Percentiles rank a stretch among this genome's conserved stretches.
Conservation (phyloP, 2,113 vertebrate genomes). For the Gallinago media region DNA sequence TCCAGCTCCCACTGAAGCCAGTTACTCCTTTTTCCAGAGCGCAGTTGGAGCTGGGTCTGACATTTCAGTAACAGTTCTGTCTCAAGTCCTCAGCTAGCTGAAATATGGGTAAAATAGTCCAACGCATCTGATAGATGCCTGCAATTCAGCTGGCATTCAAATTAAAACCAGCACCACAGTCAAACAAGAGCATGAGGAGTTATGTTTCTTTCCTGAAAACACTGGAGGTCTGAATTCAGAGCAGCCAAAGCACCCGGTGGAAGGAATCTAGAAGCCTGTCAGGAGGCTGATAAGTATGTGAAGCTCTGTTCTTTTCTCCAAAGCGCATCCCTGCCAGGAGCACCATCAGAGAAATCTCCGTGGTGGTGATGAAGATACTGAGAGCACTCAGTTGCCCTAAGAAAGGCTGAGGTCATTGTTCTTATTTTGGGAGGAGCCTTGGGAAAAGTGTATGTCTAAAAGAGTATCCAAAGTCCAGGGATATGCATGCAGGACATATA, state of each 20-base stretch:
- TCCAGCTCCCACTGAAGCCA: conserved; percentile 41
- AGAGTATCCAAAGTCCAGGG: neutral
- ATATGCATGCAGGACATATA: neutral
- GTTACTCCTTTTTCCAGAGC: conserved; percentile 15
- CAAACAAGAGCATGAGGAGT: neutral
- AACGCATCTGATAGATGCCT: neutral
- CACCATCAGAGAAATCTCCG: neutral
- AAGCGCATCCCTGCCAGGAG: neutral
- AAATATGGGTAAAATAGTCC: neutral
- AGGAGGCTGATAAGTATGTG: neutral
- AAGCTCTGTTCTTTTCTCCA: neutral
- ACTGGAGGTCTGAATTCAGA: neutral
- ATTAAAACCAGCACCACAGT: neutral
- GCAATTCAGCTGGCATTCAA: neutral
- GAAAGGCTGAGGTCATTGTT: neutral
- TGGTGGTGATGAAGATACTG: neutral
- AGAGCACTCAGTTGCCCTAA: neutral
- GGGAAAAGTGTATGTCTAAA: neutral
- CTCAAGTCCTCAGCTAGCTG: neutral
- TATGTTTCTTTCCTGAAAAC: neutral
- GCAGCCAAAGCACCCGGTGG: neutral
- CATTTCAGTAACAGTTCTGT: neutral
- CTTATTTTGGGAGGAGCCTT: neutral
- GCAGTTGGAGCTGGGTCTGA: conserved; percentile 35
- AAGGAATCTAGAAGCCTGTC: neutral